These are phyloP conservation scores for Drosophila lowei DNA, from an alignment of 1,140 invertebrate species.

Conservation along the genomic window DNA sequence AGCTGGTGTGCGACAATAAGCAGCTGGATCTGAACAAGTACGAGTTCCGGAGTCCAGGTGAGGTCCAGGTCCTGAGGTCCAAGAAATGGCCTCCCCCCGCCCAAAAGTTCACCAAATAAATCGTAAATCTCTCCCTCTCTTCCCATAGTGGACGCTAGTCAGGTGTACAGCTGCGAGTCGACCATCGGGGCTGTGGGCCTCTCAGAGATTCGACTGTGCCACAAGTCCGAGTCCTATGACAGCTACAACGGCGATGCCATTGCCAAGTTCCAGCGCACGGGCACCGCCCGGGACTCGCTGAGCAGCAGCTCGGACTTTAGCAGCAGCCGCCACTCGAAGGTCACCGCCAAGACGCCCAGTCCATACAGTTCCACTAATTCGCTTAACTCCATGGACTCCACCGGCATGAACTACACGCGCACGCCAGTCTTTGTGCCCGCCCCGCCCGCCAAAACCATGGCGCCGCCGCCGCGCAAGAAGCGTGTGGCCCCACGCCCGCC, in stretches of 20 bases:
- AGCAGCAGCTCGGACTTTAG: conserved; percentile 82
- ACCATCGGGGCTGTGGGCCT: conserved; percentile 82
- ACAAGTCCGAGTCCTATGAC: conserved; percentile 79
- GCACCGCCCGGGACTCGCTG: conserved; percentile 68
- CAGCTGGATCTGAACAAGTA: conserved; percentile 89
- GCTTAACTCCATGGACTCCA: conserved; percentile 81
- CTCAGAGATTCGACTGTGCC: conserved; percentile 78
- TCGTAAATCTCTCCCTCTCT: background rate
- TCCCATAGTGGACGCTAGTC: conserved; percentile 75
- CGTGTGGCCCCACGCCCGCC: conserved; percentile 77
- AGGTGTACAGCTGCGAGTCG: conserved; percentile 81
- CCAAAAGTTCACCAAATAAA: background rate
- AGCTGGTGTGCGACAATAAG: conserved; percentile 91
- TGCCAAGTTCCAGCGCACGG: conserved; percentile 76
- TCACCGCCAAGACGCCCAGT: conserved; percentile 80
- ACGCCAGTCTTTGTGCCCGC: conserved; percentile 60
- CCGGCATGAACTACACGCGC: conserved; percentile 77
- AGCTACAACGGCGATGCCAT: conserved; percentile 77
- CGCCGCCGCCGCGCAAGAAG: conserved; percentile 78
- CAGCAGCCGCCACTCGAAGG: conserved; percentile 77
- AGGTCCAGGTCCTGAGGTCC: conserved; percentile 72
- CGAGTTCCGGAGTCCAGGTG: conserved; percentile 91
- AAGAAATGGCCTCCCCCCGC: too few species aligned
- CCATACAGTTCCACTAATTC: conserved; percentile 82
- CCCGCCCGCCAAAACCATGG: conserved; percentile 49